phyloP scores from a whole-genome alignment of 2,888 invertebrate species.

The Gymnosoma rotundatum region DNA sequence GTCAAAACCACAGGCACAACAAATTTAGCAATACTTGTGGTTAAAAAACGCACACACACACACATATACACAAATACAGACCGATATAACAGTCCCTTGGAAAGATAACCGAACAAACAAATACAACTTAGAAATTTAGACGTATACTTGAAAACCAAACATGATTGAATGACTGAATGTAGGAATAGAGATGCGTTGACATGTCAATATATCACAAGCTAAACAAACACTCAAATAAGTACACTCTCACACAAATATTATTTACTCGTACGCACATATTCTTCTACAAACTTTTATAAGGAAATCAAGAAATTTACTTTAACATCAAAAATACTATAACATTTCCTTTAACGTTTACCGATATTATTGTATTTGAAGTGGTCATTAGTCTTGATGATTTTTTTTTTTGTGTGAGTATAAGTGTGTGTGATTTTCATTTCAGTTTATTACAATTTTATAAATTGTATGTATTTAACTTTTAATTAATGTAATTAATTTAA shows the following conservation, averaged over 20 bases:
- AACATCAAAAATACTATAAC: slow-evolving; percentile 29
- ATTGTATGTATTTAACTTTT: slow-evolving; percentile 59
- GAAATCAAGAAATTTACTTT: background rate
- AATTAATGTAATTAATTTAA: slow-evolving; percentile 69
- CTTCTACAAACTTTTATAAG: background rate
- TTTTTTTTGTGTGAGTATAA: background rate
- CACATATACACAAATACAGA: background rate
- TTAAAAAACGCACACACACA: slow-evolving; percentile 10
- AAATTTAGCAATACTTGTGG: slow-evolving; percentile 70
- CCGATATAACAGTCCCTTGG: background rate
- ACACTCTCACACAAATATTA: slow-evolving; percentile 8
- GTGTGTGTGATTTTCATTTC: slow-evolving; percentile 1
- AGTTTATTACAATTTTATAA: slow-evolving; percentile 59
- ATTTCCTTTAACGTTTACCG: background rate
- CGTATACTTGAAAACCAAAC: slow-evolving; percentile 21
- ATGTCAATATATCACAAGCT: slow-evolving; percentile 68
- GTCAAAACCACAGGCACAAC: slow-evolving; percentile 69
- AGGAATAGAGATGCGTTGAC: slow-evolving; percentile 62
- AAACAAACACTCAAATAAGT: slow-evolving; percentile 27
- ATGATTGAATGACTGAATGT: slow-evolving; percentile 52
- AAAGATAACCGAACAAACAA: slow-evolving; percentile 30
- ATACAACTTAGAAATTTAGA: slow-evolving; percentile 1
- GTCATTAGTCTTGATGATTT: slow-evolving; percentile 4
- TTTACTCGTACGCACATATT: background rate
- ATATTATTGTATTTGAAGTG: slow-evolving; percentile 15